A percentile compares a stretch with the other conserved stretches of the same genome.
phyloP scores from a whole-genome alignment of 2,797 vertebrate species.

The Orientallactaga sibirica region DNA sequence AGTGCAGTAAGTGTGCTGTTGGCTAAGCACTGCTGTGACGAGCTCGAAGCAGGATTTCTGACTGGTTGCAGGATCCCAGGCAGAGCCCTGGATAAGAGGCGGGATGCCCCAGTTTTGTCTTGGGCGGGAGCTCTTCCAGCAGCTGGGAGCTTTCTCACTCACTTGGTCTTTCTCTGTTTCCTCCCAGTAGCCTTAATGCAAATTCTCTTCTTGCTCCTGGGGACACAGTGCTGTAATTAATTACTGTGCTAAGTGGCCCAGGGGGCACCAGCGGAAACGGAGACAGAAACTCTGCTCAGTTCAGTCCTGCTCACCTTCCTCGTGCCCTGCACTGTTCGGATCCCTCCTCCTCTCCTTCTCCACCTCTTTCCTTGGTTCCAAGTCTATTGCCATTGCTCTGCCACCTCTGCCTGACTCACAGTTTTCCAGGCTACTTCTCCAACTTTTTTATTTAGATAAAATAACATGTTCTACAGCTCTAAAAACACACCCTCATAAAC shows the following conservation, averaged over 20 bases:
- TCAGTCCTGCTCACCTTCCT: not conserved
- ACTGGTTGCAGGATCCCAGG: not conserved
- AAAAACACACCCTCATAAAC: not conserved
- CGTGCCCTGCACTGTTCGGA: too few species aligned
- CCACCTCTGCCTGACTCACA: slow-evolving; percentile 23
- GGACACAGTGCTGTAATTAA: not conserved
- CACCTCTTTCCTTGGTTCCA: not conserved
- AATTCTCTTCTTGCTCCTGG: not conserved
- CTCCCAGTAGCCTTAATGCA: not conserved
- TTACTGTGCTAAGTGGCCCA: not conserved
- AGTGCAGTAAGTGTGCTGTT: too few species aligned
- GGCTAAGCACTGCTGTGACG: too few species aligned
- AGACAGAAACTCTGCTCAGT: not conserved
- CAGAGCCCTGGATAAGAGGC: not conserved
- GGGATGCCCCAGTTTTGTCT: too few species aligned
- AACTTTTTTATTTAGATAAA: slow-evolving; percentile 61
- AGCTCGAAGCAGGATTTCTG: not conserved
- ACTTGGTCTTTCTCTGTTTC: not conserved
- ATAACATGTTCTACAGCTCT: not conserved
- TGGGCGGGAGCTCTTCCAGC: not conserved
- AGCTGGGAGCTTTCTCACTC: too few species aligned
- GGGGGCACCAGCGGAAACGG: too few species aligned
- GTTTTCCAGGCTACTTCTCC: slow-evolving; percentile 39
- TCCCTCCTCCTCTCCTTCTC: not conserved
- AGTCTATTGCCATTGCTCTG: not conserved